Evolutionary conservation across 2,888 invertebrate genomes (phyloP), one percentile per base, ranked within the genome.

Genomic region (Drosophila neoperkinsi): DNA sequence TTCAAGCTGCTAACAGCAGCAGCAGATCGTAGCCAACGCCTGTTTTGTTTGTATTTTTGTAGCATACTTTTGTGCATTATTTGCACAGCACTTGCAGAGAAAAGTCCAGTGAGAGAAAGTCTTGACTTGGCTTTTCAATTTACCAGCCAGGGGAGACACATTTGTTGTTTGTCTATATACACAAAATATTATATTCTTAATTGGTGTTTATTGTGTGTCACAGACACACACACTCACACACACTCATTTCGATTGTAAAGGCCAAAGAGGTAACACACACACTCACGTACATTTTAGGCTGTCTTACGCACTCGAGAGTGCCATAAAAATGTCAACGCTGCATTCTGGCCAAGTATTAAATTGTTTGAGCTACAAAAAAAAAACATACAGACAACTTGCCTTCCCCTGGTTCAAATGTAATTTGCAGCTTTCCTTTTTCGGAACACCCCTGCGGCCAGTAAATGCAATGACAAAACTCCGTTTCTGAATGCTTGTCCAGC

Each of bases 171-270:
- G 82, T 74, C 69, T 82, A 84, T 84, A 77, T 88, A 85, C 85
- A 85, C 88, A 85, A 85, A 85, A 90, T 87, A 86, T 87, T 87
- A 90, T 90, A 90, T 90, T 90, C 87, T 87, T 87, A 87, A 87
- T 87, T 87, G 87, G 90, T 87, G 87, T 87, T 87, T 87, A 87
- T 87, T 90, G 87, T 90, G 72, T 90, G 90, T 87, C 89, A 79
- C 59, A 74, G 36, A 59, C 81, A 81, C 74, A 68, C 60, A 66
- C 62, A 59, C 81, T 75, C 73, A 65, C 68, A 65, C 62, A 41
- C 46, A 46, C 9, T 4, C 58, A 57, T 58, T 62, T 50, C 38
- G 41, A 50, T 31, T 57, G 49, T 60, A 62, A 43, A 53, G 69
- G 66, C 65, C 59, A 58, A 64, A 60, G 55, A 49, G 50, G 38